These are phyloP conservation scores for Pachyramphus minor DNA, from an alignment of 2,113 vertebrate genomes.

Conservation along the genomic window DNA sequence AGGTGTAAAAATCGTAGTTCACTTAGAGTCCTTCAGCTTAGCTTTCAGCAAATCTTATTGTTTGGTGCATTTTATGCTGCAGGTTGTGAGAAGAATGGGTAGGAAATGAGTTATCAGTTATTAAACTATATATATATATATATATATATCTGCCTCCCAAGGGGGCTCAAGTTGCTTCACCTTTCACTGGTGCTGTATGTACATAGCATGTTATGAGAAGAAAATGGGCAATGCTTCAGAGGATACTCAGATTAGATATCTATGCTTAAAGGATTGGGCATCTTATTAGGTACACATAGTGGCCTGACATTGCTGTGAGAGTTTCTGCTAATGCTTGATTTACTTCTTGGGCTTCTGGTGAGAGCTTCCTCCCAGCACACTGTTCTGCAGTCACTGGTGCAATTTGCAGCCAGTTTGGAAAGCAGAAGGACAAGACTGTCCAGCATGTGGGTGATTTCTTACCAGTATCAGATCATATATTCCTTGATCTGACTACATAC, in stretches of 20 bases:
- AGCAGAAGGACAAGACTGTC: background rate
- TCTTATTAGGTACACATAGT: accelerated
- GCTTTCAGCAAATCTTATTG: background rate
- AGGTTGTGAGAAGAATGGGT: background rate
- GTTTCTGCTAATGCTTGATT: background rate
- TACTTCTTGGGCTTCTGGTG: background rate
- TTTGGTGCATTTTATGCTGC: background rate
- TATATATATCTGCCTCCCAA: background rate
- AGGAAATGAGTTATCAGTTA: background rate
- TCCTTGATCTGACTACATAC: accelerated
- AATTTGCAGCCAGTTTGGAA: background rate
- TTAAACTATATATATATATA: background rate
- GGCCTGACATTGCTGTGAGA: background rate
- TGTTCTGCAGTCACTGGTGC: background rate
- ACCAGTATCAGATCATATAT: background rate
- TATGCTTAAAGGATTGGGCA: accelerated
- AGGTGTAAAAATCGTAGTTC: background rate
- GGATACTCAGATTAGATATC: background rate
- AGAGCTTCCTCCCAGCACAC: background rate
- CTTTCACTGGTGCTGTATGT: background rate
- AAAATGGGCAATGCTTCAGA: background rate
- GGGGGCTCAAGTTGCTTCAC: background rate
- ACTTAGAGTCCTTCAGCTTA: background rate
- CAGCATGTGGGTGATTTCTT: background rate
- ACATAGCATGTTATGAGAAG: background rate